phyloP scores from a whole-genome alignment of 2,797 vertebrate genomes.

The Falco concolor region DNA sequence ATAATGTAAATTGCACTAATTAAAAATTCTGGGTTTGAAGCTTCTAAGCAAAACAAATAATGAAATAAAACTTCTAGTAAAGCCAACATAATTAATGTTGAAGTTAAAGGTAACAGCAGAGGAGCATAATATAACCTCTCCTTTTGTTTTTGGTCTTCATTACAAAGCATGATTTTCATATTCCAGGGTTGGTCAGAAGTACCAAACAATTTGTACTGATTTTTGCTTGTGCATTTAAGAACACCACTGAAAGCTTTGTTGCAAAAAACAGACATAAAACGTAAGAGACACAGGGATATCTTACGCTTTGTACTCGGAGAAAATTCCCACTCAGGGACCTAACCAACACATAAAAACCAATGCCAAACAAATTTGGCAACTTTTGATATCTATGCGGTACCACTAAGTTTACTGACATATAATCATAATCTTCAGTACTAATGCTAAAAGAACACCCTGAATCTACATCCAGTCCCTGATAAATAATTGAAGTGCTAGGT shows the following conservation, averaged over 20 bases:
- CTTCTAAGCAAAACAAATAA: background rate
- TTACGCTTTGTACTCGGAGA: background rate
- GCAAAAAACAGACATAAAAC: background rate
- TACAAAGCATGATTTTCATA: background rate
- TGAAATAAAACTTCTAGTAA: background rate
- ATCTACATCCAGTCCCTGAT: background rate
- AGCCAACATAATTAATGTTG: background rate
- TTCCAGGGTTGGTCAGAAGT: background rate
- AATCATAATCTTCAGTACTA: background rate
- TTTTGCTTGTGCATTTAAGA: background rate
- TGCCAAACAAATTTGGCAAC: background rate
- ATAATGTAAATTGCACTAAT: background rate
- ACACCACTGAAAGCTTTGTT: background rate
- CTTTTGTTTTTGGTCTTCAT: background rate
- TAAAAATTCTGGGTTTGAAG: background rate
- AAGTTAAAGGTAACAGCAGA: background rate
- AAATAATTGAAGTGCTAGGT: background rate
- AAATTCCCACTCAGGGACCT: background rate
- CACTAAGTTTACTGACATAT: background rate
- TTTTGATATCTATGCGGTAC: background rate
- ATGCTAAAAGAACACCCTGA: background rate
- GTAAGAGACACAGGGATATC: background rate
- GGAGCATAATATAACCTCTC: background rate
- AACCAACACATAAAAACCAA: background rate
- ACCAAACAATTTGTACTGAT: background rate